Conservation (phyloP, 2,113 vertebrate species). For the Alligator sinensis region DNA sequence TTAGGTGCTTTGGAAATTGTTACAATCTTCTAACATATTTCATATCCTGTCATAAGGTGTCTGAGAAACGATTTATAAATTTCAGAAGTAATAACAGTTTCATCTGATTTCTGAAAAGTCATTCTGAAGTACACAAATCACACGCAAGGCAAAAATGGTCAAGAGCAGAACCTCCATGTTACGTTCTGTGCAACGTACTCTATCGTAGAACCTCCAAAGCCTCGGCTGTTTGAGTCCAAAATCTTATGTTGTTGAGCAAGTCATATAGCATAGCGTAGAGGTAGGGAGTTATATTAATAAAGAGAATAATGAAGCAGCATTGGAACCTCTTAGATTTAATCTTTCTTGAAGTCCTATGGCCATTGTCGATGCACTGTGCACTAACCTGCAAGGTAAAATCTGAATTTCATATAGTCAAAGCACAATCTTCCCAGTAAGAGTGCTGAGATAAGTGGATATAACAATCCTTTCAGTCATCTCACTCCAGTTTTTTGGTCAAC, state of each 20-base stretch:
- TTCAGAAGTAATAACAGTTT: background rate
- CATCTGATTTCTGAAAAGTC: background rate
- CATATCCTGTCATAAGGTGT: too few species aligned
- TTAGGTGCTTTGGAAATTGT: too few species aligned
- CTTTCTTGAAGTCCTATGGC: background rate
- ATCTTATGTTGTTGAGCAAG: background rate
- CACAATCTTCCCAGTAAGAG: background rate
- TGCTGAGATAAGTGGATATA: background rate
- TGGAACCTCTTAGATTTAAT: background rate
- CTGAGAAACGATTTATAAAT: too few species aligned
- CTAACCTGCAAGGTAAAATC: background rate
- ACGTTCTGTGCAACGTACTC: fast-evolving
- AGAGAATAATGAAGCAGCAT: background rate
- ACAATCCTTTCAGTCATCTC: background rate
- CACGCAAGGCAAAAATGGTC: background rate
- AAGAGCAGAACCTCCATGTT: background rate
- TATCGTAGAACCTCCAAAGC: background rate
- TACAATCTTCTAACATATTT: too few species aligned
- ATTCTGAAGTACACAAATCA: background rate
- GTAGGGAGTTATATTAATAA: background rate
- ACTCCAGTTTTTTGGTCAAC: background rate
- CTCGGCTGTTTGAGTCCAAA: background rate
- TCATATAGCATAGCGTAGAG: background rate
- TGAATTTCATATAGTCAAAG: conserved; percentile 4
- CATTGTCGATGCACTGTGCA: conserved; percentile 7